These are phyloP conservation scores for Lithobates pipiens DNA, from an alignment of 2,797 vertebrate species.

Conservation along the genomic window DNA sequence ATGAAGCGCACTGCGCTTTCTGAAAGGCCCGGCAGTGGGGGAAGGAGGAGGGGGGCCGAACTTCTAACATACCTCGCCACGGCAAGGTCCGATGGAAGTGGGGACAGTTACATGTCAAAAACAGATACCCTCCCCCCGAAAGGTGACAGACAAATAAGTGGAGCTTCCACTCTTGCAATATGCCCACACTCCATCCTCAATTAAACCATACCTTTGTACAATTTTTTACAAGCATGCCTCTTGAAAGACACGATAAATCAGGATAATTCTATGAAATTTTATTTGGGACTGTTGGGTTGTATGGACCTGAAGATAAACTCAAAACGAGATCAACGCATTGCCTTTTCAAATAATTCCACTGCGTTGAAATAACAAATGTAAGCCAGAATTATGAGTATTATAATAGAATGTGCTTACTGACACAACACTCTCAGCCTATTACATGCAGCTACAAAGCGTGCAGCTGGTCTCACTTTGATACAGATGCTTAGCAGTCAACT, in stretches of 20 bases:
- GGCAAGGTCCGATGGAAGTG: no score
- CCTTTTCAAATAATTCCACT: not conserved
- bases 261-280: not conserved
- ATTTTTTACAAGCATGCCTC: no score
- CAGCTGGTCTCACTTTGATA: constrained; percentile 32
- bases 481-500: constrained; percentile 45
- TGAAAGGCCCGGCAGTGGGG: no score
- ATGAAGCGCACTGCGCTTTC: no score
- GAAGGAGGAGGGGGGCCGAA: no score
- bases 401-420: constrained; percentile 30
- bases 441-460: constrained; percentile 27
- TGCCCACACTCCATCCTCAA: no score
- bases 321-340: not conserved
- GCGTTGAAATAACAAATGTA: constrained; percentile 1
- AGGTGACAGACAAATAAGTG: no score
- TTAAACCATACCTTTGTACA: no score
- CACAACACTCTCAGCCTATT: constrained; percentile 13
- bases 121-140: no score
- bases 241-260: not conserved
- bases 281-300: not conserved
- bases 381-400: constrained; percentile 1
- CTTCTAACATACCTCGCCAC: no score
- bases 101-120: no score
- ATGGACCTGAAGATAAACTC: not conserved
- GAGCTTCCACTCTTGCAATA: no score